Percentiles rank a stretch among this genome's conserved stretches.
phyloP scores from a whole-genome alignment of 2,113 vertebrate genomes.

The Sphaerodactylus townsendi region DNA sequence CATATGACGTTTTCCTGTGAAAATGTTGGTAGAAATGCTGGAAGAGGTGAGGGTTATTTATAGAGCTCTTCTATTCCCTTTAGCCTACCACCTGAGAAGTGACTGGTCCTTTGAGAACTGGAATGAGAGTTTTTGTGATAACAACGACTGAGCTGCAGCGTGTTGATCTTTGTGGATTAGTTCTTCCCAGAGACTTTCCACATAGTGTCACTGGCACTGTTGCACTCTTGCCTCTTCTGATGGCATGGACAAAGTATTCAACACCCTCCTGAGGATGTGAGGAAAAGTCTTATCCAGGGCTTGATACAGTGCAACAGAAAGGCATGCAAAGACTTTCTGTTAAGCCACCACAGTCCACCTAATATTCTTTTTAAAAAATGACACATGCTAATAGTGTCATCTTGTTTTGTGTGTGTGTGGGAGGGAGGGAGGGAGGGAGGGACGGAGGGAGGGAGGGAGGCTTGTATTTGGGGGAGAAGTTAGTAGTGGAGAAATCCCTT shows the following conservation, averaged over 20 bases:
- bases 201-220: background rate
- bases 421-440: too few relatives aligned
- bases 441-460: too few relatives aligned
- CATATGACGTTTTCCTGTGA: background rate
- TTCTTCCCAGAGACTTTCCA: slow-evolving; percentile 11
- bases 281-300: slow-evolving; percentile 2
- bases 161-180: slow-evolving; percentile 19
- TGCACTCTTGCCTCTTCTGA: background rate
- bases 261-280: slow-evolving; percentile 21
- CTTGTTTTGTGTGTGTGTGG: background rate
- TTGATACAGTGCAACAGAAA: slow-evolving; percentile 4
- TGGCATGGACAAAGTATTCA: slow-evolving; percentile 28
- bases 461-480: background rate
- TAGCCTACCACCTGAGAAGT: background rate
- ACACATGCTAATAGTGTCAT: background rate
- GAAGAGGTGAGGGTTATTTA: background rate
- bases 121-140: slow-evolving; percentile 12
- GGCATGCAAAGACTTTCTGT: background rate
- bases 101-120: background rate
- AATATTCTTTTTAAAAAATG: background rate
- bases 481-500: background rate
- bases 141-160: background rate
- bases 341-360: background rate
- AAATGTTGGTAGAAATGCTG: background rate
- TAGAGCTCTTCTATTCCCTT: background rate